A percentile compares a stretch with the other conserved stretches of the same genome.
phyloP scores from a whole-genome alignment of 2,797 vertebrate genomes.

The Dipus sagitta region DNA sequence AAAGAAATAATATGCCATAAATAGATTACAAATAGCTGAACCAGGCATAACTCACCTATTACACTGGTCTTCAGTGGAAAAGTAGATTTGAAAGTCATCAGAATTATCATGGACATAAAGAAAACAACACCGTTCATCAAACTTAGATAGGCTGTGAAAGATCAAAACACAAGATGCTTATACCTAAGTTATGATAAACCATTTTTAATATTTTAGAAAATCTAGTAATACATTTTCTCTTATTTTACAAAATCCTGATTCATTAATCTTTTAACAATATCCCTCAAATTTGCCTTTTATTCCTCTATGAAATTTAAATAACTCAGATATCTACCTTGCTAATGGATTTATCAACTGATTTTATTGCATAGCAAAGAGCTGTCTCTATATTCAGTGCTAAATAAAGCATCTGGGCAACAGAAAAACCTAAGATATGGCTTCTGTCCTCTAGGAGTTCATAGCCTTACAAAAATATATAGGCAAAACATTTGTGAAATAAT shows the following conservation, averaged over 20 bases:
- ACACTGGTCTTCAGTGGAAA: slow-evolving; percentile 96
- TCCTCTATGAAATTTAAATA: slow-evolving; percentile 61
- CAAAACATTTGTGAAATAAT: slow-evolving; percentile 56
- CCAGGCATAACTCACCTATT: slow-evolving; percentile 91
- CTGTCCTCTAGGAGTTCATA: slow-evolving; percentile 41
- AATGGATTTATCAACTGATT: slow-evolving; percentile 50
- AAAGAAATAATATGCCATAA: slow-evolving; percentile 24
- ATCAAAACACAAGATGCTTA: slow-evolving; percentile 70
- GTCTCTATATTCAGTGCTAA: slow-evolving; percentile 26
- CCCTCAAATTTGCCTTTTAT: background rate
- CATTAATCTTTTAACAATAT: slow-evolving; percentile 38
- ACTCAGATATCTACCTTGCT: slow-evolving; percentile 15
- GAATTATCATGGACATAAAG: slow-evolving; percentile 97
- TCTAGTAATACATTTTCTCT: slow-evolving; percentile 49
- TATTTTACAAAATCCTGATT: slow-evolving; percentile 47
- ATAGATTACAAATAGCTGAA: background rate
- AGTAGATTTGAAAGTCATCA: slow-evolving; percentile 98
- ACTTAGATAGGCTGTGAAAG: slow-evolving; percentile 94
- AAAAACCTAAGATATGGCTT: slow-evolving; percentile 40
- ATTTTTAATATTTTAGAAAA: slow-evolving; percentile 35
- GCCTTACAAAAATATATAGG: slow-evolving; percentile 27
- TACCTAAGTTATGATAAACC: background rate
- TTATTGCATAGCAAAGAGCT: slow-evolving; percentile 49
- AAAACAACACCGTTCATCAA: slow-evolving; percentile 98
- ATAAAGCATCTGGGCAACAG: slow-evolving; percentile 19